These are phyloP conservation scores for Scrobipalpa atriplicella DNA, from an alignment of 2,888 invertebrate species.

Conservation along the genomic window DNA sequence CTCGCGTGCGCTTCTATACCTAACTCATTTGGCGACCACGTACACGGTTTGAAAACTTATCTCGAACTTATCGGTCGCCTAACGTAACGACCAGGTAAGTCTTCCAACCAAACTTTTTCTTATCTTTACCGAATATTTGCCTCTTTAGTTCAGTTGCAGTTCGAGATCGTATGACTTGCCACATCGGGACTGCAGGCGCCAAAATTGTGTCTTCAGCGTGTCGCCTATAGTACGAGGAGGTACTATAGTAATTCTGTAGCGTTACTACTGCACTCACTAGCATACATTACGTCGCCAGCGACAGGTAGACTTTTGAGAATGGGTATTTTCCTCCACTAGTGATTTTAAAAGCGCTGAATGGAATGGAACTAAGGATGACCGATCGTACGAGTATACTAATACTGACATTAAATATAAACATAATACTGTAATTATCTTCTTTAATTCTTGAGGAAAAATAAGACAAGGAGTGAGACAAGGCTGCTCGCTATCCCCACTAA, in stretches of 20 bases:
- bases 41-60: background rate
- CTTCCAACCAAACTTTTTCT: background rate
- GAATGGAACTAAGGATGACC: no score
- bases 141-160: background rate
- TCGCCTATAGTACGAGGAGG: no score
- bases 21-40: conserved; percentile 16
- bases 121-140: background rate
- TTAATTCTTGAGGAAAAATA: no score
- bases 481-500: no score
- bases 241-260: no score
- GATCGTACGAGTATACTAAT: no score
- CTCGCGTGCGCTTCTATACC: background rate
- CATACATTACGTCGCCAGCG: background rate
- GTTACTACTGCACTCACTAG: background rate
- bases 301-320: background rate
- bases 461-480: no score
- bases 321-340: background rate
- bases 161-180: background rate
- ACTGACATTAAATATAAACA: no score
- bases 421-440: no score
- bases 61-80: background rate
- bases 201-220: background rate
- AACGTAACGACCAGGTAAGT: background rate
- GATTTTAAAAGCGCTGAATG: background rate
- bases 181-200: background rate